A percentile compares a stretch with the other conserved stretches of the same genome.
These are phyloP conservation scores for Zaprionus davidi DNA, from an alignment of 1,140 invertebrate species.

Conservation along the genomic window DNA sequence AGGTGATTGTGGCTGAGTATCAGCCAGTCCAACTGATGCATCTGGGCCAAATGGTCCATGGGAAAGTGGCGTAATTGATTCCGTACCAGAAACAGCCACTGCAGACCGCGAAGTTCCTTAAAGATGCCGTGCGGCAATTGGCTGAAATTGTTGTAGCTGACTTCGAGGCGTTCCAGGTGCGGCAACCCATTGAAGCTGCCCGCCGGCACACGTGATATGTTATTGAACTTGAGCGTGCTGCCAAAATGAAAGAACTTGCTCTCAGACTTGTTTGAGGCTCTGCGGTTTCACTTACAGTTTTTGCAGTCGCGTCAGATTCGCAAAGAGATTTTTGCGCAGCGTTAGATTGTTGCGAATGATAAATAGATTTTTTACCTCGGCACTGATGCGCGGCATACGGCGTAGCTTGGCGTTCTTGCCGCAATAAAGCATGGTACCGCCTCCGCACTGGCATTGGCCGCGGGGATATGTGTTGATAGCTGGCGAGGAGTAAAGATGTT, in stretches of 20 bases:
- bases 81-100: slow-evolving; percentile 84
- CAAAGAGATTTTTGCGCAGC: slow-evolving; percentile 58
- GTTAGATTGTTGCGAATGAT: slow-evolving; percentile 72
- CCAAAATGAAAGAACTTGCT: background rate
- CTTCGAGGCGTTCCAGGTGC: slow-evolving; percentile 67
- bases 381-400: slow-evolving; percentile 59
- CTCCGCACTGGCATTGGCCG: slow-evolving; percentile 57
- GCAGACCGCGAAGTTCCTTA: slow-evolving; percentile 81
- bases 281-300: slow-evolving; percentile 56
- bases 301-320: slow-evolving; percentile 58
- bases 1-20: slow-evolving; percentile 85
- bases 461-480: slow-evolving; percentile 79
- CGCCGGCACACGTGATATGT: slow-evolving; percentile 79
- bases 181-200: slow-evolving; percentile 64
- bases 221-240: slow-evolving; percentile 75
- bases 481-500: slow-evolving; percentile 8
- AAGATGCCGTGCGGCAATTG: slow-evolving; percentile 83
- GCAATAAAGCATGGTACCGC: slow-evolving; percentile 68
- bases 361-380: slow-evolving; percentile 72
- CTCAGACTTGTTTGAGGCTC: background rate
- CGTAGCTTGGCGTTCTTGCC: slow-evolving; percentile 62
- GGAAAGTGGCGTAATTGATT: slow-evolving; percentile 75
- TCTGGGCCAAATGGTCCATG: slow-evolving; percentile 83
- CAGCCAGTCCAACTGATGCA: slow-evolving; percentile 84
- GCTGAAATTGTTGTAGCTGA: slow-evolving; percentile 85